Conservation (phyloP, 2,888 invertebrate genomes). For the Ommatoiulus sabulosus region DNA sequence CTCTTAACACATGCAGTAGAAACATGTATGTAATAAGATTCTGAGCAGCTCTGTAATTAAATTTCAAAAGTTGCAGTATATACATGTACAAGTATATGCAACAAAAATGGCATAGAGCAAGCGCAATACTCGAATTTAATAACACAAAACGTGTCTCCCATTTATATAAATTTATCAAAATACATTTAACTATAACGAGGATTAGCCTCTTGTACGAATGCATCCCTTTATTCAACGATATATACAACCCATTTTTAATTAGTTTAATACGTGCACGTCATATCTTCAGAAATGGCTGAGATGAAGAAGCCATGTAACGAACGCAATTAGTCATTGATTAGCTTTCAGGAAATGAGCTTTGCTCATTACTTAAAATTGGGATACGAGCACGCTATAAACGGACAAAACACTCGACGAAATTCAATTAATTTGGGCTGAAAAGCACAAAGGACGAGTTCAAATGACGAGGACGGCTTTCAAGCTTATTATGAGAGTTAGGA, state of each 20-base stretch:
- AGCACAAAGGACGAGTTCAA: neutral
- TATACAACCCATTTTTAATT: neutral
- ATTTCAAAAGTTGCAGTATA: too few relatives aligned
- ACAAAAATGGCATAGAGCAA: too few relatives aligned
- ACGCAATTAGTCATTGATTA: constrained; percentile 33
- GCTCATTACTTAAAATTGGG: constrained; percentile 35
- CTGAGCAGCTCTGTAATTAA: too few relatives aligned
- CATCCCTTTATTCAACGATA: neutral
- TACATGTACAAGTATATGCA: too few relatives aligned
- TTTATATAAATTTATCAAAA: too few relatives aligned
- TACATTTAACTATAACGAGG: neutral
- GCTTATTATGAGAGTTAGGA: neutral
- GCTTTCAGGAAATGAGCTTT: constrained; percentile 31
- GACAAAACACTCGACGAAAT: constrained; percentile 3
- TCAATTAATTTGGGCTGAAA: neutral
- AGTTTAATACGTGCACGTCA: neutral
- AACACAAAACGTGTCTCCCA: too few relatives aligned
- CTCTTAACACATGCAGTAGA: too few relatives aligned
- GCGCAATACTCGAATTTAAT: too few relatives aligned
- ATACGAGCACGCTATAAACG: neutral
- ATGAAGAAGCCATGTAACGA: constrained; percentile 4
- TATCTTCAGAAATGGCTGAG: neutral
- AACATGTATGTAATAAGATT: too few relatives aligned
- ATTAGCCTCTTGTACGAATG: neutral
- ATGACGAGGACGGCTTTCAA: neutral